A percentile compares a stretch with the other conserved stretches of the same genome.
These are phyloP conservation scores for Andrena bucephala DNA, from an alignment of 2,888 invertebrate genomes.

Conservation along the genomic window DNA sequence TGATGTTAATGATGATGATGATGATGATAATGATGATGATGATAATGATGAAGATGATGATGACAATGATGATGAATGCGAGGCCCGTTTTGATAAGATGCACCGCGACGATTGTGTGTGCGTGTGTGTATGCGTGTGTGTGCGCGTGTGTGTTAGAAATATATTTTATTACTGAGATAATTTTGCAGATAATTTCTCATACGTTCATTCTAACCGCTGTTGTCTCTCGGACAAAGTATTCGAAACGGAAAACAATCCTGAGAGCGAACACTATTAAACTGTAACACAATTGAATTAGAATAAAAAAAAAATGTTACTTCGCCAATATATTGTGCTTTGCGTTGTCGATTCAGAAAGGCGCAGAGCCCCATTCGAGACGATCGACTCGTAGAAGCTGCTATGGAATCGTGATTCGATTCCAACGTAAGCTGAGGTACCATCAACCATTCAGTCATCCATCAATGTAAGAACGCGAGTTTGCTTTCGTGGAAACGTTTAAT, in stretches of 20 bases:
- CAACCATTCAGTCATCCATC: neutral
- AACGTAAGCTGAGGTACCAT: too few relatives aligned
- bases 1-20: conserved; percentile 8
- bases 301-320: conserved; percentile 51
- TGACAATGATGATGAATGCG: conserved; percentile 47
- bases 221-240: conserved; percentile 29
- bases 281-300: conserved; percentile 51
- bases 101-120: conserved; percentile 51
- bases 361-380: too few relatives aligned
- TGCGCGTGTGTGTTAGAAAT: conserved; percentile 72
- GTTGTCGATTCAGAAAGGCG: neutral
- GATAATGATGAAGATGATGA: neutral
- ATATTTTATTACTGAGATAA: conserved; percentile 83
- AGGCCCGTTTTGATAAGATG: conserved; percentile 56
- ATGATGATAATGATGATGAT: neutral
- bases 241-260: conserved; percentile 27
- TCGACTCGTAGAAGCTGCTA: too few relatives aligned
- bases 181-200: conserved; percentile 70
- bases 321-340: conserved; percentile 33
- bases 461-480: neutral
- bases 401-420: too few relatives aligned
- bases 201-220: conserved; percentile 45
- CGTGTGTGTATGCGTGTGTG: too few relatives aligned
- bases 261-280: conserved; percentile 45
- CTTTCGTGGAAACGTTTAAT: conserved; percentile 25